Base-by-base conservation (phyloP, 35 echinoderm and acorn worm species). In the Patiria miniata region DNA sequence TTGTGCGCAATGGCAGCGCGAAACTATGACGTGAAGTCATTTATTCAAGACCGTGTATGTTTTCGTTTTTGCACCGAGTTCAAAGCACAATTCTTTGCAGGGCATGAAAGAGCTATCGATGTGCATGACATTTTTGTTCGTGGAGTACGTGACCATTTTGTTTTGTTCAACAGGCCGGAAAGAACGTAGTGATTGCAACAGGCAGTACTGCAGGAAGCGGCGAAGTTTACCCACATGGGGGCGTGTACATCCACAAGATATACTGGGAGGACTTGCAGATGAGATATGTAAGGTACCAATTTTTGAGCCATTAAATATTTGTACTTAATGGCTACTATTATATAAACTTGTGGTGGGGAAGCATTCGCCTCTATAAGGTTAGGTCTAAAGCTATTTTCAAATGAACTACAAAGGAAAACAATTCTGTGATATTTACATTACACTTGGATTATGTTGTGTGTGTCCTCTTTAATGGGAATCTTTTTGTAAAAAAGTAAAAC, bases 161-260 rank as follows among this genome's bases (percentile, higher is more conserved):
- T 47, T 4, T n/a, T 83, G 40, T 39, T 26, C 61, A 37, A 30
- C 53, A 97, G 95, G 91, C 93, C 81, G 95, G 95, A 30, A 97
- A 97, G 60, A 86, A 93, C 42, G 88, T 97, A 50, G 87, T 97
- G 2, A 79, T 97, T 16, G 91, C 88, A 69, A 87, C 88, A 32
- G 91, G 91, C 14, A 88, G 84, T 58, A 95, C 93, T 8, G 93
- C 93, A 32, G 95, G 95, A 78, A 87, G 79, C 34, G 87, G 92
- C 5, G 87, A 90, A 37, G 42, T 84, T 33, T 97, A 93, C 39
- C 93, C 92, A 12, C 92, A 94, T 47, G 92, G 92, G 12, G 92
- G 89, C 40, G 21, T 86, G 23, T 94, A 40, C 69, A 97, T 97
- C 61, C 95, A 97, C 50, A 86, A 58, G 73, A 33, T 93, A 17